These are phyloP conservation scores for Paguma larvata DNA, from an alignment of 2,797 vertebrate species.

Conservation along the genomic window DNA sequence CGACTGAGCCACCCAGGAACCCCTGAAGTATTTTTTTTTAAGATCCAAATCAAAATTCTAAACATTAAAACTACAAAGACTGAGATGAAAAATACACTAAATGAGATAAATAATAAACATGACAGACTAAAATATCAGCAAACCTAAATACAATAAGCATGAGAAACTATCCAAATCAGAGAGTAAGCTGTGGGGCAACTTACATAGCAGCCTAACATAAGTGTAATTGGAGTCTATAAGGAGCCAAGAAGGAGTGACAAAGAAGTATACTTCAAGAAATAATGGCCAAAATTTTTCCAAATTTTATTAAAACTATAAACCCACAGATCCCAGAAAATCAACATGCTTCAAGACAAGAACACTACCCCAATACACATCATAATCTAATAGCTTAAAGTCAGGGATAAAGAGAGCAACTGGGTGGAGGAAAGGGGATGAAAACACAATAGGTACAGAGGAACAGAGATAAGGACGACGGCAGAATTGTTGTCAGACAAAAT, in stretches of 20 bases:
- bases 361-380: neutral
- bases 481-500: neutral
- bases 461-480: neutral
- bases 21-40: no score
- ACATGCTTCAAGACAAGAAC: neutral
- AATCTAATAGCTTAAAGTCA: neutral
- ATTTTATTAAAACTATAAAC: neutral
- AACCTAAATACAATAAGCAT: neutral
- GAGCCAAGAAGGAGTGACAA: neutral
- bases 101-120: neutral
- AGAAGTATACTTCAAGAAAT: neutral
- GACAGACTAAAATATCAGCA: neutral
- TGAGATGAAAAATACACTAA: neutral
- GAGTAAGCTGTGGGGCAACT: neutral
- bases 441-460: neutral
- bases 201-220: neutral
- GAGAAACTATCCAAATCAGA: neutral
- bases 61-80: neutral
- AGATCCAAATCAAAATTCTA: slow-evolving; percentile 35
- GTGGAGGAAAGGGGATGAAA: accelerated
- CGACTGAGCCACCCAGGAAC: no score
- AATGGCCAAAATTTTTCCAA: neutral
- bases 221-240: neutral
- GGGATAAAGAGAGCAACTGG: neutral
- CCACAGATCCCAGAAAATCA: neutral